Conservation (phyloP, 2,888 invertebrate genomes). For the Drosophila paranaensis region DNA sequence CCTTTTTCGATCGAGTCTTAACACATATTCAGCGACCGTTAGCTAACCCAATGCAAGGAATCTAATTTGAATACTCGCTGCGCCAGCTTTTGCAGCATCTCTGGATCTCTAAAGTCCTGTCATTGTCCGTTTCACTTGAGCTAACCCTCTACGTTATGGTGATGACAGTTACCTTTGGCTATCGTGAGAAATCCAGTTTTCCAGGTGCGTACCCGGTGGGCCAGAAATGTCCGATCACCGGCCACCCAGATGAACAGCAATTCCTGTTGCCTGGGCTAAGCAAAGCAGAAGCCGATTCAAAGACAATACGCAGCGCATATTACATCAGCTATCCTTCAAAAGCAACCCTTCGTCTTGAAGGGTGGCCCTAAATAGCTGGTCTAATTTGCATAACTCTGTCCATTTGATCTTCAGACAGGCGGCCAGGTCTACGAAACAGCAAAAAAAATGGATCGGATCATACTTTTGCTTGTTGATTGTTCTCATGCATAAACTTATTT, state of each 20-base stretch:
- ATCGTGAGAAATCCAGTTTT: conserved; percentile 78
- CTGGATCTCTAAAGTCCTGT: conserved; percentile 16
- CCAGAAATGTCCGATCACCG: conserved; percentile 53
- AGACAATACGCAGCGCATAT: neutral
- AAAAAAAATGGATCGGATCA: neutral
- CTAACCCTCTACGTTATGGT: conserved; percentile 13
- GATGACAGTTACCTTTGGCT: conserved; percentile 35
- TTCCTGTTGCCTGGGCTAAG: neutral
- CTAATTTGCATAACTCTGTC: conserved; percentile 23
- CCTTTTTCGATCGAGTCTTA: conserved; percentile 24
- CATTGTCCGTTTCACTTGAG: conserved; percentile 11
- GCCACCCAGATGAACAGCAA: conserved; percentile 19
- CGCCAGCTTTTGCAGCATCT: conserved; percentile 37
- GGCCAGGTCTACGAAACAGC: neutral
- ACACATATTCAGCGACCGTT: conserved; percentile 9
- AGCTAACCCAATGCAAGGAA: conserved; percentile 10
- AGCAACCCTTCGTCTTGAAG: conserved; percentile 7
- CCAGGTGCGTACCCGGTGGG: conserved; percentile 31
- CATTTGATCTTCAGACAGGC: neutral
- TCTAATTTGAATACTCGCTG: conserved; percentile 61
- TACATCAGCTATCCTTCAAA: neutral
- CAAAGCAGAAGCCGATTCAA: conserved; percentile 7
- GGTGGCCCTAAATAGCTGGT: neutral
- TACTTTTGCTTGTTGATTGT: neutral
- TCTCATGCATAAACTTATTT: neutral